A percentile compares a stretch with the other conserved stretches of the same genome.
Evolutionary conservation across 2,888 invertebrate species (phyloP).

Genomic region (Hypercompe scribonia): DNA sequence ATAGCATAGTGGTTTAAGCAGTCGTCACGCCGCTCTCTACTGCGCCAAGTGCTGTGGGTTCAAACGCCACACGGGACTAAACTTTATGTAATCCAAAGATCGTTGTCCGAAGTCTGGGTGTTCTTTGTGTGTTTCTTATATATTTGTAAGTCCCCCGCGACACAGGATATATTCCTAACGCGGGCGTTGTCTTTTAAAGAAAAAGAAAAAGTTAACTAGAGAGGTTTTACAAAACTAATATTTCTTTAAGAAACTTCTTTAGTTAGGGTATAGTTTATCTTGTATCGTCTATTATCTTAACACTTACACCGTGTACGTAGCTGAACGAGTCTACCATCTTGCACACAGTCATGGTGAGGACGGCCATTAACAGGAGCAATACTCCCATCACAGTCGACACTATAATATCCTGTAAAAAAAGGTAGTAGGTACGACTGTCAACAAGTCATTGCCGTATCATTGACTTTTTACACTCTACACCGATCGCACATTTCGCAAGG

Average conservation of each 20-base stretch:
- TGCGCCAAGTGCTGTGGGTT: too few species aligned
- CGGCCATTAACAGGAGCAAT: slow-evolving; percentile 58
- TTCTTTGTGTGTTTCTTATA: too few species aligned
- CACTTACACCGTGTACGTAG: slow-evolving; percentile 38
- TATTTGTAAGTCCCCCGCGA: too few species aligned
- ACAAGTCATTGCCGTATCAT: not conserved
- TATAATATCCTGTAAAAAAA: slow-evolving; percentile 60
- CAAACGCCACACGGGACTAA: too few species aligned
- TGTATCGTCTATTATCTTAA: not conserved
- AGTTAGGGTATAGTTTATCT: too few species aligned
- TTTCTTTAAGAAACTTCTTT: not conserved
- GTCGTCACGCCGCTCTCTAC: too few species aligned
- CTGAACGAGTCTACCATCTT: slow-evolving; percentile 39
- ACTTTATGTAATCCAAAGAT: too few species aligned
- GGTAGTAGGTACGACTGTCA: not conserved
- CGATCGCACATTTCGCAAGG: not conserved
- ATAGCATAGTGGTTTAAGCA: too few species aligned
- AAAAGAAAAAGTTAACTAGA: too few species aligned
- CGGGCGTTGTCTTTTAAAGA: too few species aligned
- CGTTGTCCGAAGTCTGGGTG: too few species aligned
- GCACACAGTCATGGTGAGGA: slow-evolving; percentile 60
- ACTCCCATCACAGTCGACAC: slow-evolving; percentile 60
- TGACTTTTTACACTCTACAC: not conserved
- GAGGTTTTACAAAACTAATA: not conserved
- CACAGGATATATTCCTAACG: too few species aligned